Evolutionary conservation across 2,113 vertebrate species (phyloP), one percentile per base, ranked within the genome.

Genomic region (Halichoeres trimaculatus): DNA sequence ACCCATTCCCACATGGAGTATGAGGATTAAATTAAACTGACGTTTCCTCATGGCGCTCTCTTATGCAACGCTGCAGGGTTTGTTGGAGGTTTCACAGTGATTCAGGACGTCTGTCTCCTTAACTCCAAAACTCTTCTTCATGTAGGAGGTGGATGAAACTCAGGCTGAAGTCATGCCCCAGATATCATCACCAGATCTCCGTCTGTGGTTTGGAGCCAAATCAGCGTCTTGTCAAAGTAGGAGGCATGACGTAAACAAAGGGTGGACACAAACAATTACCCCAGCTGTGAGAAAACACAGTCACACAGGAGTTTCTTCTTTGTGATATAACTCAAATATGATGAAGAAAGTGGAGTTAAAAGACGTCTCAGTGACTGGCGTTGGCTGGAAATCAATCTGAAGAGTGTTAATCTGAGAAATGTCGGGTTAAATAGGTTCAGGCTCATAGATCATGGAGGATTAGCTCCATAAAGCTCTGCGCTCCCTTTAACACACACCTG

Each of bases 261-360:
- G 61, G 45, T 45, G 80, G 62, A 60, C 40, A 36, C 60, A 70
- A 70, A 50, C 43, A n/a, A n/a, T n/a, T n/a, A n/a, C n/a, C n/a
- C n/a, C n/a, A n/a, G n/a, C n/a, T n/a, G n/a, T n/a, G n/a, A n/a
- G n/a, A n/a, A n/a, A n/a, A n/a, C n/a, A n/a, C n/a, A n/a, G n/a
- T n/a, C n/a, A n/a, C n/a, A n/a, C n/a, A n/a, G n/a, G n/a, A n/a
- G n/a, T n/a, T n/a, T n/a, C n/a, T n/a, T n/a, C n/a, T n/a, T n/a
- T n/a, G 30, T 30, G 30, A 30, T 30, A 30, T 30, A 30, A 30
- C 30, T 30, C 30, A 30, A 30, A 30, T 6, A 30, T 30, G 3
- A 30, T 30, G 17, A 69, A 1, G 1, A 61, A 8, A 34, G 13
- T 20, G 1, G 13, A 10, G 13, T 20, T 8, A 23, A 60, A 67